Evolutionary conservation across 2,113 vertebrate genomes (phyloP), one percentile per base, ranked within the genome.

Genomic region (Saccopteryx leptura): DNA sequence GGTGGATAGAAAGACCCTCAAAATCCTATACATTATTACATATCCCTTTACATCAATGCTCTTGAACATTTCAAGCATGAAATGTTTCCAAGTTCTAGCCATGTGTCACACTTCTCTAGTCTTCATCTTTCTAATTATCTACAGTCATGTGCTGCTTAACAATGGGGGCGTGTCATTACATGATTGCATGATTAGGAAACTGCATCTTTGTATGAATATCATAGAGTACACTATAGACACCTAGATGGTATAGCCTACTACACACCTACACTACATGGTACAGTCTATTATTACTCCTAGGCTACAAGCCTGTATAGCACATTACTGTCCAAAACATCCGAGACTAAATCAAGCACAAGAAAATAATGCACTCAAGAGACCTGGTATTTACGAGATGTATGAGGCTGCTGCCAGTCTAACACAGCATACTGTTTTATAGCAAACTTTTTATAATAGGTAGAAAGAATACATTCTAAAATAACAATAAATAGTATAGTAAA

Each of bases 71-170:
- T 92, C 81, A 94, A 93, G 65, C 3, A 89, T 10, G 10, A 48
- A 87, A 79, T 58, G 15, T 54, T 85, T 90, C 76, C n/a, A 93
- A 78, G 14, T 86, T 33, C n/a, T 82, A 23, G 76, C 5, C 28
- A 19, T 14, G 1, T 23, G 19, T 86, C 61, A 58, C 19, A 91
- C 46, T 85, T 96, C 46, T 81, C 18, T 65, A 83, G 50, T 4
- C 18, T 93, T 94, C 1, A 23, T 7, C 52, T 83, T 92, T 88
- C 65, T 68, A 79, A 94, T 61, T 93, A 88, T 75, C 31, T 23
- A 69, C 46, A 83, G 26, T 83, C 46, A 83, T 10, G 13, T 2
- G 9, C 39, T 4, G 14, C 58, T 81, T 63, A 82, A 63, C 24
- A 48, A 81, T 19, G 26, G 26, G 26, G 46, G 65, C 80, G 80